Evolutionary conservation across 2,113 vertebrate species (phyloP).

Genomic region (Atractosteus spatula): DNA sequence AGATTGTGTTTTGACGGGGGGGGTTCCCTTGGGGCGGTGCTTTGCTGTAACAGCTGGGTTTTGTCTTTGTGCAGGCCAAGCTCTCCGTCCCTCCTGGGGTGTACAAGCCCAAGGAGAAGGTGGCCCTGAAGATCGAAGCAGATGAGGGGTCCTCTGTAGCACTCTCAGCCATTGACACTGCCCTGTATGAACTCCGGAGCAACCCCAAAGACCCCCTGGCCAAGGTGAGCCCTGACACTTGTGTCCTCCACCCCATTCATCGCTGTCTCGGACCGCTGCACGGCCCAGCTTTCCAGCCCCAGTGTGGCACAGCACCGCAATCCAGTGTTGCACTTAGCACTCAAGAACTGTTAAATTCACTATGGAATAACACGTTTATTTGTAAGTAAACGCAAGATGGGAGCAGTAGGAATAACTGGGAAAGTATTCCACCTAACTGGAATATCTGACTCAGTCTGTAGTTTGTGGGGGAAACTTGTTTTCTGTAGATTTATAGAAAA

Average conservation of each 20-base stretch:
- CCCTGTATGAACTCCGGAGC: constrained; percentile 66
- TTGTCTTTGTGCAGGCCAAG: constrained; percentile 55
- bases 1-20: too few relatives aligned
- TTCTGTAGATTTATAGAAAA: too few relatives aligned
- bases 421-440: too few relatives aligned
- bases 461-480: too few relatives aligned
- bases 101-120: constrained; percentile 63
- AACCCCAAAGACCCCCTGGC: constrained; percentile 55
- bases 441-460: too few relatives aligned
- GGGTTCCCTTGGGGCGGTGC: too few relatives aligned
- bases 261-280: neutral
- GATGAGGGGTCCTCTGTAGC: constrained; percentile 71
- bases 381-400: too few relatives aligned
- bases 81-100: constrained; percentile 31
- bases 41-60: too few relatives aligned
- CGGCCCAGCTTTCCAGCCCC: neutral
- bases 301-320: neutral
- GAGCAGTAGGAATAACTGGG: too few relatives aligned
- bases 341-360: too few relatives aligned
- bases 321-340: neutral
- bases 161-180: constrained; percentile 74
- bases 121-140: constrained; percentile 60
- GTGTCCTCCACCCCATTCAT: neutral
- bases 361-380: too few relatives aligned
- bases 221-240: constrained; percentile 28